Evolutionary conservation across 2,888 invertebrate species (phyloP), one percentile per base, ranked within the genome.

Genomic region (Pecten maximus): DNA sequence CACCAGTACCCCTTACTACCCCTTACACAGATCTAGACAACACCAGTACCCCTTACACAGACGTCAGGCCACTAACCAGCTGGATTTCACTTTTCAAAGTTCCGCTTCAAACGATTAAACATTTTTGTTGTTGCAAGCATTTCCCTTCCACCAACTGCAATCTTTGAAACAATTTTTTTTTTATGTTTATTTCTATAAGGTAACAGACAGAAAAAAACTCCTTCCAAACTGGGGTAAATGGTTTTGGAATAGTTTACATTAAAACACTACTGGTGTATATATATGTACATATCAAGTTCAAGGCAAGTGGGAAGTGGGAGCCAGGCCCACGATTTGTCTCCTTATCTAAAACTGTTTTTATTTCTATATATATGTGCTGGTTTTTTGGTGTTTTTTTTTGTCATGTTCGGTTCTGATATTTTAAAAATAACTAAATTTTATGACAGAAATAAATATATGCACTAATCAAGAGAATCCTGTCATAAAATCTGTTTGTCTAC

Each of bases 201-300:
- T 74, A 74, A 74, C 74, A 28, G 35, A 8, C 28, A 28, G 16
- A 35, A 74, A 74, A 74, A 74, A 6, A 28, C 28, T 74, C 8
- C 6, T 35, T 74, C 35, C 19, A 35, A 74, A 74, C 35, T 74
- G 28, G 74, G 74, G 0, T 74, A 74, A 74, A 74, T 28, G 35
- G 74, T 35, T 74, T 15, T 74, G 6, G 28, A 19, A 28, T 74
- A 74, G 74, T 74, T 74, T 74, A 74, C 40, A 60, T 16, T 39
- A 88, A 54, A 88, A 12, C 54, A 6, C 88, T 60, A 44, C 35
- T 39, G 74, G 74, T 88, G n/a, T 88, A 40, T n/a, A n/a, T n/a
- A n/a, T n/a, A n/a, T n/a, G n/a, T n/a, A n/a, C n/a, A n/a, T n/a
- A 60, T 74, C 40, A 74, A 74, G 88, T 54, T 54, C 40, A 88